phyloP scores from a whole-genome alignment of 1,140 invertebrate genomes.

The Stegodyphus mimosarum region DNA sequence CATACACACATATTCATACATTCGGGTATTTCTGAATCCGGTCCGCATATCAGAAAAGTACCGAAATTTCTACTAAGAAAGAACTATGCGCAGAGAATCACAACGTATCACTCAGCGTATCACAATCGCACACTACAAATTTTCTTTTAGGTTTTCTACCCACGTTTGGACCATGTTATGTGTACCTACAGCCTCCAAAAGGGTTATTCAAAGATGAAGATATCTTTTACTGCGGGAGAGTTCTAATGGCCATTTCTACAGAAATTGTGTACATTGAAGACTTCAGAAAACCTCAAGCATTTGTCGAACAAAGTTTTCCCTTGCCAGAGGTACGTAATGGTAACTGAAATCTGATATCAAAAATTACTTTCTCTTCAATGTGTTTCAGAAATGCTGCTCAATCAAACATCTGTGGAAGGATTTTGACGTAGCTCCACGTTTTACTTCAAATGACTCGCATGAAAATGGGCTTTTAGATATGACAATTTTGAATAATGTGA shows the following conservation, averaged over 20 bases:
- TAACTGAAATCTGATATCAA: too few relatives aligned
- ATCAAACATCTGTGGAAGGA: too few relatives aligned
- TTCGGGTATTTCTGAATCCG: neutral
- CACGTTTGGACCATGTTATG: slow-evolving; percentile 86
- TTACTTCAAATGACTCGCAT: too few relatives aligned
- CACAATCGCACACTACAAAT: neutral
- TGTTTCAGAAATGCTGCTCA: too few relatives aligned
- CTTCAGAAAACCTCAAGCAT: neutral
- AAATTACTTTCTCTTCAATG: too few relatives aligned
- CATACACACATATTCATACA: neutral
- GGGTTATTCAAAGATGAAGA: neutral
- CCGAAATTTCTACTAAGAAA: too few relatives aligned
- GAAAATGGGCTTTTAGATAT: too few relatives aligned
- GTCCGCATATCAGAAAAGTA: too few relatives aligned
- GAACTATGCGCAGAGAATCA: too few relatives aligned
- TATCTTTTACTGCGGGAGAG: slow-evolving; percentile 79
- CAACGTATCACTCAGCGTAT: too few relatives aligned
- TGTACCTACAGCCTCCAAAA: slow-evolving; percentile 79
- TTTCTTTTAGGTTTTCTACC: slow-evolving; percentile 78
- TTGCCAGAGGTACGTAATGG: neutral
- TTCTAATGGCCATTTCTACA: slow-evolving; percentile 30
- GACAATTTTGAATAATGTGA: too few relatives aligned
- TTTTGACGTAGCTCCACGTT: too few relatives aligned
- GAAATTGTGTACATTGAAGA: slow-evolving; percentile 7
- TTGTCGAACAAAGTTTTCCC: neutral